Conservation (phyloP, 2,113 vertebrate species). For the Thunnus thynnus region DNA sequence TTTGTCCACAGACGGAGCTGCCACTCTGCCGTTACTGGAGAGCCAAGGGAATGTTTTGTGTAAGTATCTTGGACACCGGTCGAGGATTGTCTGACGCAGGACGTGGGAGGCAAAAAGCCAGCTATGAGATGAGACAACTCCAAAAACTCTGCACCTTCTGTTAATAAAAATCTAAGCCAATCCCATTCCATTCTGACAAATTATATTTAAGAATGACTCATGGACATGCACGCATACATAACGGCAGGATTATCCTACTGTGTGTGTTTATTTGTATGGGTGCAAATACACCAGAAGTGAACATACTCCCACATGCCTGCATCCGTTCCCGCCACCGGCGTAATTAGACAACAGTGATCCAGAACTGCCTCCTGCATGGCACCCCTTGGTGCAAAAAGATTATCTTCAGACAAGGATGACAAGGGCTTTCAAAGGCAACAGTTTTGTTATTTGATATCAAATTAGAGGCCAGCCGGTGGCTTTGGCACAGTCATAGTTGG, state of each 20-base stretch:
- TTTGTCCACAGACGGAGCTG: constrained; percentile 4
- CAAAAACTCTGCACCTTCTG: constrained; percentile 27
- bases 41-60: neutral
- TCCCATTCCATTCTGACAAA: constrained; percentile 11
- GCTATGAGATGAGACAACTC: neutral
- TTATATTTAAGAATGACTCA: constrained; percentile 1
- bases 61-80: constrained; percentile 19
- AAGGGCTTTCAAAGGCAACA: constrained; percentile 63
- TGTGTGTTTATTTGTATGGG: constrained; percentile 10
- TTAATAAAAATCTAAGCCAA: constrained; percentile 22
- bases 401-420: constrained; percentile 37
- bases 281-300: neutral
- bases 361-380: constrained; percentile 47
- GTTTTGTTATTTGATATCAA: constrained; percentile 63
- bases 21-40: neutral
- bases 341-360: constrained; percentile 67
- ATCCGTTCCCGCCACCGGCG: constrained; percentile 47
- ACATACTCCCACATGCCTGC: constrained; percentile 9
- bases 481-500: constrained; percentile 48
- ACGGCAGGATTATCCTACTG: neutral
- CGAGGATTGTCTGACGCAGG: constrained; percentile 22
- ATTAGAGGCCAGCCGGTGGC: constrained; percentile 68
- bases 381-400: constrained; percentile 51
- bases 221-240: neutral
- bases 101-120: constrained; percentile 6